These are phyloP conservation scores for Lipotes vexillifer DNA, from an alignment of 2,113 vertebrate genomes.

Conservation along the genomic window DNA sequence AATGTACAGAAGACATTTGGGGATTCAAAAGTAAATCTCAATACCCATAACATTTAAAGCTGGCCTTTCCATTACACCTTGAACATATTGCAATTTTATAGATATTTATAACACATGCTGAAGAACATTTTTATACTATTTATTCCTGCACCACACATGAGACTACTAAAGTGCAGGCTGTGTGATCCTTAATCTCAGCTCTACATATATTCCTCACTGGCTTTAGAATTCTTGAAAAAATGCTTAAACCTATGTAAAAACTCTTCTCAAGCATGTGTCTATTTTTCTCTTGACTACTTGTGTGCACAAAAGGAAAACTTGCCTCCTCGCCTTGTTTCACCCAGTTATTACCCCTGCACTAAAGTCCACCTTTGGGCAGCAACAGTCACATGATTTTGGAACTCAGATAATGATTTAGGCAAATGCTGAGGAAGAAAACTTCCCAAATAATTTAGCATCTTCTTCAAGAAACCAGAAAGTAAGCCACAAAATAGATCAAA, in stretches of 20 bases:
- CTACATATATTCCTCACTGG: background rate
- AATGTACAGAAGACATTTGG: background rate
- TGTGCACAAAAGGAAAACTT: background rate
- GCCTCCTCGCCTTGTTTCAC: background rate
- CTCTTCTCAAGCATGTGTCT: background rate
- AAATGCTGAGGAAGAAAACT: background rate
- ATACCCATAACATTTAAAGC: background rate
- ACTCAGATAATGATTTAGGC: background rate
- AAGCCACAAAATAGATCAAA: background rate
- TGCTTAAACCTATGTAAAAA: background rate
- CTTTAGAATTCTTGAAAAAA: background rate
- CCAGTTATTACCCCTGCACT: background rate
- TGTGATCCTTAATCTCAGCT: background rate
- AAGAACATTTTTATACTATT: background rate
- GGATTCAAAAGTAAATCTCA: background rate
- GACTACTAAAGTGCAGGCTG: background rate
- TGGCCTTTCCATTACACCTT: background rate
- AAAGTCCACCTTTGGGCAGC: background rate
- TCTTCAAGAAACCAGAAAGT: conserved; percentile 28
- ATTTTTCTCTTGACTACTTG: background rate
- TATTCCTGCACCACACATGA: background rate
- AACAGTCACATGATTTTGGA: background rate
- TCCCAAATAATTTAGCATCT: background rate
- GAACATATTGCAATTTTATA: background rate
- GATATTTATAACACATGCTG: background rate